These are phyloP conservation scores for Eleutherodactylus coqui DNA, from an alignment of 2,797 vertebrate genomes.

Conservation along the genomic window DNA sequence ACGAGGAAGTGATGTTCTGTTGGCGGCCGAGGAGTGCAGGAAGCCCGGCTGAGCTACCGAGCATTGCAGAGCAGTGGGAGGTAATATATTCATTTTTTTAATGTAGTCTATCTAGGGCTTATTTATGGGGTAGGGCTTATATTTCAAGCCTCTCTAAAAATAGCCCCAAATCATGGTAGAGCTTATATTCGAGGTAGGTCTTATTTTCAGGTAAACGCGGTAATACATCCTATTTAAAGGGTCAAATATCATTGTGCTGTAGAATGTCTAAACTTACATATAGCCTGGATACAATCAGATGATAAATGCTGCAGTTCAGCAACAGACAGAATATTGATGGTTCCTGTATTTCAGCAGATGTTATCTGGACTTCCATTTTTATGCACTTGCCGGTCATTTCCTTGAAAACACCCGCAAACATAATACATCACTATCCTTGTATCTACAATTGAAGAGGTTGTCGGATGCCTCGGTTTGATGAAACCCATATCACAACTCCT, in stretches of 20 bases:
- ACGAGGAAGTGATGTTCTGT: no score
- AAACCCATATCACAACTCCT: conserved; percentile 22
- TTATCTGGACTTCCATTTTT: conserved; percentile 6
- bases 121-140: no score
- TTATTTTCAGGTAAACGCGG: no score
- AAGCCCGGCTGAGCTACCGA: no score
- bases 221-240: no score
- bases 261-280: background rate
- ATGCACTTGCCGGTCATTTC: background rate
- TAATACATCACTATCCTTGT: conserved; percentile 34
- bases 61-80: no score
- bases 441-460: background rate
- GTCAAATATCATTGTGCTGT: background rate
- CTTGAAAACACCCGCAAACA: conserved; percentile 3
- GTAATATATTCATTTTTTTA: no score
- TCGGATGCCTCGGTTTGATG: conserved; percentile 15
- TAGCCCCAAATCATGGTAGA: no score
- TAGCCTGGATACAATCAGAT: background rate
- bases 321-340: background rate
- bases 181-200: no score
- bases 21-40: no score
- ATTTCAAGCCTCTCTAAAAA: no score
- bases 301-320: background rate
- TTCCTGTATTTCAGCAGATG: conserved; percentile 7
- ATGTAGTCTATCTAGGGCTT: no score